Evolutionary conservation across 2,797 vertebrate genomes (phyloP), one percentile per base, ranked within the genome.

Genomic region (Carapus acus): DNA sequence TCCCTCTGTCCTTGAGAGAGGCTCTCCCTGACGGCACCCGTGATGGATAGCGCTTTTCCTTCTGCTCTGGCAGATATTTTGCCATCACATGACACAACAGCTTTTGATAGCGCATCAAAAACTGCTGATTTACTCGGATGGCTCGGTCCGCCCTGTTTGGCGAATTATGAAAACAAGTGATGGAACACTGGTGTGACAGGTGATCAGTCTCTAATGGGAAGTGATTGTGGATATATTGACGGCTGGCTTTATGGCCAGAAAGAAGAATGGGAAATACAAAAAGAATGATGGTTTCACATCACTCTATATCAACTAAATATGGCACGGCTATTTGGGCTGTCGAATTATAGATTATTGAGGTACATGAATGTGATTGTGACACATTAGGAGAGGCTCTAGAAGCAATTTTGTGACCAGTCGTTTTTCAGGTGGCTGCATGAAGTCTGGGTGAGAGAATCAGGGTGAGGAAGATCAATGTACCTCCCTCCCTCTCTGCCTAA

Each of bases 21-120:
- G 78, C 74, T 78, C 73, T 38, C 16, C 43, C 48, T n/a, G 40
- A 46, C 42, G 58, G 27, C 15, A 29, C 37, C 33, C 15, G 33
- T 54, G 56, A 71, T 58, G 41, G 63, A 76, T 67, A 47, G 33
- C 12, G 18, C 39, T 36, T 43, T 11, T 43, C 36, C 22, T 7
- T 16, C 31, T 42, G 50, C 39, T 67, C 41, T 45, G 18, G 36
- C 57, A 54, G 24, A 67, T 69, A 39, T 51, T 45, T 71, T 51
- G 54, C 40, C 52, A 66, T 59, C 59, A 47, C 2, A 2, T 11
- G 47, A 31, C 51, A 46, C 51, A 48, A 50, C 58, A 60, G 43
- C 44, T 53, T 29, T 57, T 71, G 60, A 72, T 49, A 52, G 52
- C 31, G 49, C 54, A 51, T 43, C 48, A 63, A 67, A 74, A 52